Evolutionary conservation across 2,888 invertebrate genomes (phyloP).

Genomic region (Balanococcus diminutus): DNA sequence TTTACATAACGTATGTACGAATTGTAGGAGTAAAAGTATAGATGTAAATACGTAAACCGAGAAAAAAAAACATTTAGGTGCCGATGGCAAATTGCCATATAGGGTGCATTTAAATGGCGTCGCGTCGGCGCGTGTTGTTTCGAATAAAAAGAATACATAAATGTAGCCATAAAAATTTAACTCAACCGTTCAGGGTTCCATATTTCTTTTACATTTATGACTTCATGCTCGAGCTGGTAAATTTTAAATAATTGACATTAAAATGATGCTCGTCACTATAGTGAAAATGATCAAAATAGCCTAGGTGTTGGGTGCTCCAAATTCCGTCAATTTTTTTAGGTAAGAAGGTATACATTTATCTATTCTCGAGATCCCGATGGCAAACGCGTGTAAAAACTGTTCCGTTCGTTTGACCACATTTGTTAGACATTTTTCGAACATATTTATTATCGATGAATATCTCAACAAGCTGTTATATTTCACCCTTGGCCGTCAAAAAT

Average conservation of each 20-base stretch:
- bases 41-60: background rate
- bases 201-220: background rate
- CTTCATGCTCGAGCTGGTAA: background rate
- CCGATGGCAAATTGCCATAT: background rate
- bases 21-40: background rate
- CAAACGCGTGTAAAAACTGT: background rate
- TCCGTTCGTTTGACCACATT: background rate
- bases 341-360: too few relatives aligned
- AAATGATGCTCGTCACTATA: too few relatives aligned
- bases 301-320: too few relatives aligned
- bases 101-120: background rate
- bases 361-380: background rate
- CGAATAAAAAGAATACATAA: background rate
- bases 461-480: slow-evolving; percentile 10
- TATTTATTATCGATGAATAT: background rate
- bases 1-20: background rate
- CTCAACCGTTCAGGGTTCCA: background rate
- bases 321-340: too few relatives aligned
- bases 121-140: background rate
- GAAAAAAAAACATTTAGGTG: background rate
- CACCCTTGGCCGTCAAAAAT: background rate
- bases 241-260: background rate
- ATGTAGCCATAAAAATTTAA: background rate
- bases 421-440: background rate
- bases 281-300: too few relatives aligned